These are phyloP conservation scores for Spea multiplicata DNA, from an alignment of 2,113 vertebrate genomes.

Conservation along the genomic window DNA sequence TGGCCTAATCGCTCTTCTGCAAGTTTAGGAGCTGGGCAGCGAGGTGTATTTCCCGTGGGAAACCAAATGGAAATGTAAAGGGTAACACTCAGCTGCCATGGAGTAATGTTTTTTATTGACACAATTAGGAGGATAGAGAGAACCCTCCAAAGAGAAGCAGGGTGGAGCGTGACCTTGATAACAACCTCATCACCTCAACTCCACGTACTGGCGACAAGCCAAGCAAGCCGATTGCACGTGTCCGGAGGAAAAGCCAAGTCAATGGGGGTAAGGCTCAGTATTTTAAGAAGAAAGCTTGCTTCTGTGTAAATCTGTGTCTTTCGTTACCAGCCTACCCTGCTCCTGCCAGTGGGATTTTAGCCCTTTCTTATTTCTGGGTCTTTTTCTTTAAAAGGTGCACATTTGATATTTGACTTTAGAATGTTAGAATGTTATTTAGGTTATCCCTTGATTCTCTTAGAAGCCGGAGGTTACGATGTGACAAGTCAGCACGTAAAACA, in stretches of 20 bases:
- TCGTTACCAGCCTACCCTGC: no score
- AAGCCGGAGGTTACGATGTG: constrained; percentile 86
- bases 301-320: no score
- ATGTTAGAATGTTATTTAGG: no score
- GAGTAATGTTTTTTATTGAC: not conserved
- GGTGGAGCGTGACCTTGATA: constrained; percentile 84
- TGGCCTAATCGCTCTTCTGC: no score
- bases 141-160: constrained; percentile 85
- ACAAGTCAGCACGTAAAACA: constrained; percentile 87
- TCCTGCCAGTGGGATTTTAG: no score
- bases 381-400: not conserved
- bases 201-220: constrained; percentile 75
- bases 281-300: no score
- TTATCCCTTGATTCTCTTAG: constrained; percentile 54
- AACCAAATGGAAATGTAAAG: no score
- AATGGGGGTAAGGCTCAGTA: constrained; percentile 74
- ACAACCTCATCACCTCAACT: constrained; percentile 90
- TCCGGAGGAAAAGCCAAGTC: constrained; percentile 81
- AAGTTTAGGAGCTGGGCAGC: no score
- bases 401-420: not conserved
- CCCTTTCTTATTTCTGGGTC: not conserved
- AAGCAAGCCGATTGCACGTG: constrained; percentile 74
- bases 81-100: no score
- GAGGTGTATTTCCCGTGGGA: no score
- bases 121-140: constrained; percentile 83